Evolutionary conservation across 2,888 invertebrate species (phyloP).

Genomic region (Tortrix viridana): DNA sequence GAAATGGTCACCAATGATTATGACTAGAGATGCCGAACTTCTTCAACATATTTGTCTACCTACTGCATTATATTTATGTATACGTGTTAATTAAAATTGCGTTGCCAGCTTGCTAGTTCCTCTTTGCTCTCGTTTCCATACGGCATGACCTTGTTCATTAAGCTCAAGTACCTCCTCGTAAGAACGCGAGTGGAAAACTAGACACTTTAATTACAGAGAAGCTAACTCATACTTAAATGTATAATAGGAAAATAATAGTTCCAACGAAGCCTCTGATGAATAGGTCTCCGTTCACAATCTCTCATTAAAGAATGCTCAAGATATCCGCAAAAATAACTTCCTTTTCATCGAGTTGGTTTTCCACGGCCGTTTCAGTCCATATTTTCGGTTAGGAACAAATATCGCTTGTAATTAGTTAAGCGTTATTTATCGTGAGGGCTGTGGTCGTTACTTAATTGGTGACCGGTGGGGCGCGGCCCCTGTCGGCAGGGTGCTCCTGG

Average conservation of each 20-base stretch:
- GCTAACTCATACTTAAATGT: conserved; percentile 1
- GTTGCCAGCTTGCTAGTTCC: not conserved
- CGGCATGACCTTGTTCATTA: conserved; percentile 22
- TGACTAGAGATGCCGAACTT: too few relatives aligned
- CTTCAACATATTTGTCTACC: too few relatives aligned
- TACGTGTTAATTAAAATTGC: conserved; percentile 11
- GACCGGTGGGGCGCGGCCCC: conserved; percentile 37
- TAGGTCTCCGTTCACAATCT: not conserved
- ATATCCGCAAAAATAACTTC: not conserved
- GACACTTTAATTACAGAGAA: conserved; percentile 22
- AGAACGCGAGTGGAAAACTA: conserved; percentile 20
- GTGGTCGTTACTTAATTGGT: conserved; percentile 43
- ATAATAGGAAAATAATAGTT: conserved; percentile 19
- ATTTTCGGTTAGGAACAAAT: conserved; percentile 25
- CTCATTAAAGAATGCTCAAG: not conserved
- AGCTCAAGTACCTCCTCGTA: conserved; percentile 4
- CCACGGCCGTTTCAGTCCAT: conserved; percentile 11
- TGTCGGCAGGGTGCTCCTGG: conserved; percentile 7
- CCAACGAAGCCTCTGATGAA: conserved; percentile 2
- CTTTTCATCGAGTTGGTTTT: not conserved
- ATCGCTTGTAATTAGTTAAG: conserved; percentile 31
- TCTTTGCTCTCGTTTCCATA: conserved; percentile 11
- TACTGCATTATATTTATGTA: conserved; percentile 8
- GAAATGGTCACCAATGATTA: too few relatives aligned
- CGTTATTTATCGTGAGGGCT: conserved; percentile 34